Conservation (phyloP, 92 coral and sea anemone genomes). For the Epizoanthus illoricatus region DNA sequence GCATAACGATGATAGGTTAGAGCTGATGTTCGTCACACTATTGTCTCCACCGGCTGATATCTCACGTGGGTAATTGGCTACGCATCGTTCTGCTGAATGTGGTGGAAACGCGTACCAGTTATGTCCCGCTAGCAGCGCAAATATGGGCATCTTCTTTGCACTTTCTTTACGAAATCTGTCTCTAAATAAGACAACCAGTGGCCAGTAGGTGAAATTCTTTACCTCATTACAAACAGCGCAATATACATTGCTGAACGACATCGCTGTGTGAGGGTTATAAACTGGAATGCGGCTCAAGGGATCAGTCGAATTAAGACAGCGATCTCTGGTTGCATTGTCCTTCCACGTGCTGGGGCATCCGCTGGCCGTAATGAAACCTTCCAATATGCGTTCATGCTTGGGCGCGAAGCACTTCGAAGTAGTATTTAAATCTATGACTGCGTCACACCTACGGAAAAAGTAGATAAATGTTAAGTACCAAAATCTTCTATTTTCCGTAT, state of each 20-base stretch:
- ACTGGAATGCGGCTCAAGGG: too few species aligned
- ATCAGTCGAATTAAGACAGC: background rate
- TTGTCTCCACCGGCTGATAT: background rate
- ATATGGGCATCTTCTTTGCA: background rate
- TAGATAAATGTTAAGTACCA: too few species aligned
- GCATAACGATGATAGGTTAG: background rate
- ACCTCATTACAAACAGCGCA: too few species aligned
- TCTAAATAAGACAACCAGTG: background rate
- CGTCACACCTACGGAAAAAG: too few species aligned
- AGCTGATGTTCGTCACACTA: background rate
- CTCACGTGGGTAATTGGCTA: background rate
- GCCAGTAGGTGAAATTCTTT: slow-evolving; percentile 8
- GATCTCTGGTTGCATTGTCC: background rate
- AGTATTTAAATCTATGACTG: too few species aligned
- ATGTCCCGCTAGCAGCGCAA: background rate
- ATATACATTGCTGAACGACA: background rate
- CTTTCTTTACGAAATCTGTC: background rate
- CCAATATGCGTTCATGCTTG: too few species aligned
- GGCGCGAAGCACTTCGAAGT: too few species aligned
- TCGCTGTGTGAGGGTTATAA: background rate
- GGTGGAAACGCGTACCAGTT: background rate
- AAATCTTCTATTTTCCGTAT: too few species aligned
- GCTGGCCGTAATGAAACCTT: background rate
- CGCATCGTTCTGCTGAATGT: background rate
- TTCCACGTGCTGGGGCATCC: background rate